Evolutionary conservation across 2,888 invertebrate genomes (phyloP).

Genomic region (Rotaria socialis): DNA sequence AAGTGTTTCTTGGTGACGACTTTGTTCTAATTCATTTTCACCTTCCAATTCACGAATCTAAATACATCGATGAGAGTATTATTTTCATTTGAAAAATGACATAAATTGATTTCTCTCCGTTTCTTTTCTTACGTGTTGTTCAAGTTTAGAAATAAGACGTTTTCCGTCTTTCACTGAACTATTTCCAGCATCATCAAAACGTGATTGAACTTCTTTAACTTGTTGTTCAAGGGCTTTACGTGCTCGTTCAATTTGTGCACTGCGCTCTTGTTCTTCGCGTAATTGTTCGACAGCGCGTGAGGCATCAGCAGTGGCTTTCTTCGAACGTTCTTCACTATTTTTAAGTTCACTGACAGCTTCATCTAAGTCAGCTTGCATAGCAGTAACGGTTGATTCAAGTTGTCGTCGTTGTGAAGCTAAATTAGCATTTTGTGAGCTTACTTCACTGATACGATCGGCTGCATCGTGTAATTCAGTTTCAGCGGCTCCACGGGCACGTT

Average conservation of each 20-base stretch:
- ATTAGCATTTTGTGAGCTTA: conserved; percentile 85
- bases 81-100: too few species aligned
- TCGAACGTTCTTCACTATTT: conserved; percentile 79
- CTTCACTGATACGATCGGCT: conserved; percentile 94
- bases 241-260: conserved; percentile 93
- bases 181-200: conserved; percentile 90
- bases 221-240: conserved; percentile 94
- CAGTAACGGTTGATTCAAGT: conserved; percentile 94
- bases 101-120: conserved; percentile 67
- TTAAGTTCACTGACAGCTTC: conserved; percentile 96
- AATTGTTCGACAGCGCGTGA: conserved; percentile 96
- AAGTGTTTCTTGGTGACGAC: conserved; percentile 95
- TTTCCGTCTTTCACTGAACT: conserved; percentile 97
- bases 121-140: conserved; percentile 66
- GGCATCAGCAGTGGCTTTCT: conserved; percentile 66
- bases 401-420: conserved; percentile 97
- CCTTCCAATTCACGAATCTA: conserved; percentile 61
- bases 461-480: conserved; percentile 95
- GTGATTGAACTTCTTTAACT: conserved; percentile 88
- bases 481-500: conserved; percentile 93
- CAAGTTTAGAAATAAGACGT: conserved; percentile 96
- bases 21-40: conserved; percentile 94
- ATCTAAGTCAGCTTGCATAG: conserved; percentile 94
- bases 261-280: conserved; percentile 97
- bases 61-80: too few species aligned